Evolutionary conservation across 2,888 invertebrate genomes (phyloP).

Genomic region (Chironomus tentans): DNA sequence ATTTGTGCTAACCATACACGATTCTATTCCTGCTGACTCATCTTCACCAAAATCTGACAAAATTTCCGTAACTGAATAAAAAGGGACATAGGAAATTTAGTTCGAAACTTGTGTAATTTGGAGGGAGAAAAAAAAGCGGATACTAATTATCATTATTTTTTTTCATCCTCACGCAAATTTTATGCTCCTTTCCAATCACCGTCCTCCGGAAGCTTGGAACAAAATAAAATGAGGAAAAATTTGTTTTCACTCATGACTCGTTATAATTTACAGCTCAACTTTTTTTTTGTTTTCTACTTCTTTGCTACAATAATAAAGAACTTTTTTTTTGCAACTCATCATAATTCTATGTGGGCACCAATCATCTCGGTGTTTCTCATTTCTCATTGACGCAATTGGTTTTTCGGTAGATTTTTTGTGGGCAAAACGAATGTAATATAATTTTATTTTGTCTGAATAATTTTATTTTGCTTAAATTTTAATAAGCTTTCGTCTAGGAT

Average conservation of each 20-base stretch:
- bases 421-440: too few relatives aligned
- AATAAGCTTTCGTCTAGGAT: too few relatives aligned
- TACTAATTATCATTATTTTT: background rate
- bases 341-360: background rate
- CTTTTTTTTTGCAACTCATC: background rate
- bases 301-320: background rate
- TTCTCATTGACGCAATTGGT: background rate
- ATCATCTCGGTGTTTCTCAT: background rate
- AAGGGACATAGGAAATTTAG: background rate
- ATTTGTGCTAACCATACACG: too few relatives aligned
- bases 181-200: background rate
- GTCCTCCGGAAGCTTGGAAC: background rate
- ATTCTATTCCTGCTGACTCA: too few relatives aligned
- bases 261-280: background rate
- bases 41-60: too few relatives aligned
- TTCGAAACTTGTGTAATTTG: background rate
- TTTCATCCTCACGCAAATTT: background rate
- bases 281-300: background rate
- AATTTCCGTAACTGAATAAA: background rate
- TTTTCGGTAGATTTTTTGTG: too few relatives aligned
- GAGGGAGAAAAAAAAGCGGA: background rate
- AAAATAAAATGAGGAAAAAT: background rate
- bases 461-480: too few relatives aligned
- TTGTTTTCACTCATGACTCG: background rate
- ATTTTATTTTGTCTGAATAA: too few relatives aligned